Evolutionary conservation across 1,140 invertebrate genomes (phyloP).

Genomic region (Anoplophora glabripennis): DNA sequence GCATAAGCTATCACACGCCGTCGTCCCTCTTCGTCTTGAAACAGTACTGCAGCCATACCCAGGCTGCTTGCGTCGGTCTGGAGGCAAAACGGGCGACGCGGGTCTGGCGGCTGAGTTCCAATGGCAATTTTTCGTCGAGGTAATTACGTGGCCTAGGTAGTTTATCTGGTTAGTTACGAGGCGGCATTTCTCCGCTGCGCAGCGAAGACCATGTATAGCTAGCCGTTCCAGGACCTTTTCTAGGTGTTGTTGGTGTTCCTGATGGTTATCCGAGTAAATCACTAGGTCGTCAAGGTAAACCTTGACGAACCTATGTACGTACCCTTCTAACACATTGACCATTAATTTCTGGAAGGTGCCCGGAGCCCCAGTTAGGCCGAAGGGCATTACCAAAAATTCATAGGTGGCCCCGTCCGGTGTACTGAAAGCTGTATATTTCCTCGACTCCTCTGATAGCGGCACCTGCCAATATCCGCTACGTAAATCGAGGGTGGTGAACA

Average conservation of each 20-base stretch:
- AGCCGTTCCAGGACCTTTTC: constrained; percentile 8
- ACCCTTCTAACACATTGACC: constrained; percentile 18
- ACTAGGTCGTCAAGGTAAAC: constrained; percentile 25
- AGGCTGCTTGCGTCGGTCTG: constrained; percentile 20
- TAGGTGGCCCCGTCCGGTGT: constrained; percentile 32
- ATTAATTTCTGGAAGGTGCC: constrained; percentile 28
- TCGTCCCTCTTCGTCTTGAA: constrained; percentile 27
- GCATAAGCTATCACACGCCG: constrained; percentile 21
- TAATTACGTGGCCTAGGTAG: constrained; percentile 10
- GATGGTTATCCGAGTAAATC: background rate
- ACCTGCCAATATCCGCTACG: constrained; percentile 38
- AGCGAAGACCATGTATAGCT: background rate
- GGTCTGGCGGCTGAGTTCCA: no score
- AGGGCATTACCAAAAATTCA: constrained; percentile 34
- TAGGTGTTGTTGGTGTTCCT: constrained; percentile 5
- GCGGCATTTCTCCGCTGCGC: constrained; percentile 7
- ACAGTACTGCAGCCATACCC: constrained; percentile 34
- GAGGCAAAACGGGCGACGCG: no score
- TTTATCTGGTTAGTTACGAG: background rate
- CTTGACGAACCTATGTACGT: constrained; percentile 13
- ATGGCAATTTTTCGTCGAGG: no score
- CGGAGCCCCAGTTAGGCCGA: constrained; percentile 31
- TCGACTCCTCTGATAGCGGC: constrained; percentile 12
- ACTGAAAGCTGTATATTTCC: constrained; percentile 29
- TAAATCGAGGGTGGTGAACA: constrained; percentile 30